Base-by-base conservation (phyloP, 2,797 vertebrate species). In the Danio jaintianensis region DNA sequence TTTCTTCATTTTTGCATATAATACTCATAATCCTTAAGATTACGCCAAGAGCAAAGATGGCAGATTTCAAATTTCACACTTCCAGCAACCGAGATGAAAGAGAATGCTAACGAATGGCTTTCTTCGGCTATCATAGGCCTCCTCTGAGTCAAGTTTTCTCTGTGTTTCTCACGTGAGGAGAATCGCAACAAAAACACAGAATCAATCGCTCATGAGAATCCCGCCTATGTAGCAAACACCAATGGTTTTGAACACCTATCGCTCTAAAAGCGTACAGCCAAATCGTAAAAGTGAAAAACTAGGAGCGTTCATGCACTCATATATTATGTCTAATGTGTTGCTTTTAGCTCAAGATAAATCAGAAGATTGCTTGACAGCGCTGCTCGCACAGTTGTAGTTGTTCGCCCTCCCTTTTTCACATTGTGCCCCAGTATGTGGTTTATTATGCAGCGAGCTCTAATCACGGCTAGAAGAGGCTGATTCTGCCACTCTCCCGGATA, bases 391-490 rank as follows among this genome's bases (percentile, higher is more conserved):
- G 67, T 71, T 61, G 22, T 70, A 70, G 76, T 36, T 29, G 47
- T 79, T 71, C 15, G 7, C 67, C 18, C 56, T 70, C 67, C 67
- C 77, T 63, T 36, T 29, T 71, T 61, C 58, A 71, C 67, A 43
- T 7, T 63, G 58, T 62, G 77, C 67, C 67, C 42, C 77, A 63
- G 67, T 71, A 71, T 79, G 77, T 63, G 77, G 58, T 79, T 63
- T 62, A 79, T 79, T 79, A 70, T 71, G 48, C 77, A 62, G 56
- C 43, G 36, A 45, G 67, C 71, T 79, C 67, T 77, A 71, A 79
- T 72, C 75, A 81, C 22, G 40, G 64, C 62, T 68, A 68, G 52
- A 78, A 62, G n/a, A 66, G 36, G 43, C 40, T 55, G 50, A 79
- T 63, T 59, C 72, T 63, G 45, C 4, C 45, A 58, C 80, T 66